A percentile compares a stretch with the other conserved stretches of the same genome.
These are phyloP conservation scores for Branchinecta lindahli DNA, from an alignment of 1,140 invertebrate genomes.

Conservation along the genomic window DNA sequence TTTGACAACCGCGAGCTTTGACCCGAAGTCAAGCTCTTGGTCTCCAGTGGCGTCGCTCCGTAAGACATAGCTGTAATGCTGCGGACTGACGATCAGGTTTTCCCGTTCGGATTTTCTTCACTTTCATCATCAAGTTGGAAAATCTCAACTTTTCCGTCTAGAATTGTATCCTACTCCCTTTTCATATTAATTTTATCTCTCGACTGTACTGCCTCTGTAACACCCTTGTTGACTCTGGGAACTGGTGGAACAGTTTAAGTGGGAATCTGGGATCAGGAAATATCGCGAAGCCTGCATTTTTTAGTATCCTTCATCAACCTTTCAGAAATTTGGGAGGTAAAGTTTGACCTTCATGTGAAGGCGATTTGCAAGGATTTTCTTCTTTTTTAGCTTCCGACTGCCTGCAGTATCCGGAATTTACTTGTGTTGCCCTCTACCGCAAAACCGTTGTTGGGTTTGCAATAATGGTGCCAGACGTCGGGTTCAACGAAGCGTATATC, in stretches of 20 bases:
- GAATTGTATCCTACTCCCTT: conserved; percentile 9
- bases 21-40: too few relatives aligned
- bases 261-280: too few relatives aligned
- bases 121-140: too few relatives aligned
- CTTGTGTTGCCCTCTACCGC: conserved; percentile 68
- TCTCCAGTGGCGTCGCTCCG: not conserved
- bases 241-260: too few relatives aligned
- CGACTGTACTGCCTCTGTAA: too few relatives aligned
- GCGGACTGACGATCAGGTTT: too few relatives aligned
- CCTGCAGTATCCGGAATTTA: conserved; percentile 79
- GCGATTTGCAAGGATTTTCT: conserved; percentile 17
- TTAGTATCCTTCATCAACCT: too few relatives aligned
- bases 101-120: too few relatives aligned
- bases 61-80: not conserved
- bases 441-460: conserved; percentile 72
- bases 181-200: too few relatives aligned
- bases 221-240: conserved; percentile 14
- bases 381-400: conserved; percentile 60
- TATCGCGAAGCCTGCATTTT: too few relatives aligned
- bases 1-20: too few relatives aligned
- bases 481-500: conserved; percentile 67
- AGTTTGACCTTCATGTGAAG: conserved; percentile 10
- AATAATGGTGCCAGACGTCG: conserved; percentile 68
- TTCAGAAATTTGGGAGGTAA: conserved; percentile 11
- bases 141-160: not conserved